Conservation (phyloP, 2,797 vertebrate species). For the Chiroxiphia lanceolata region DNA sequence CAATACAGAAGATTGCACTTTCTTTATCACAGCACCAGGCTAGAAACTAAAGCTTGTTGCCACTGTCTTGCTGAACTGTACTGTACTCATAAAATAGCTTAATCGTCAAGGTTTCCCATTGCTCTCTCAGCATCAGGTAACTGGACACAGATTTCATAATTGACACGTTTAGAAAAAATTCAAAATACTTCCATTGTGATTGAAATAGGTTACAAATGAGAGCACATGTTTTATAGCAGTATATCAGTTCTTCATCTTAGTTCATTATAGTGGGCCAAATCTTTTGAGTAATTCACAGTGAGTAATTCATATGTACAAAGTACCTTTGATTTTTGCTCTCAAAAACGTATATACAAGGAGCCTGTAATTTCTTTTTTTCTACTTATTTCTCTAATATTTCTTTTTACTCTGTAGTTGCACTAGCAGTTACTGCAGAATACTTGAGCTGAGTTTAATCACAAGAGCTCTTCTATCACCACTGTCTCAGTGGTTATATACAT, state of each 20-base stretch:
- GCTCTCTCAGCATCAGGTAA: not conserved
- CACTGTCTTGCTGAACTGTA: not conserved
- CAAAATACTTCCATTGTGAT: not conserved
- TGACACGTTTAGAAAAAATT: not conserved
- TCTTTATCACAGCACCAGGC: conserved; percentile 26
- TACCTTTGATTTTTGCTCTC: not conserved
- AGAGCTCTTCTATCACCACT: not conserved
- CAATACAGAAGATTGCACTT: conserved; percentile 17
- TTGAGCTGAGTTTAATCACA: not conserved
- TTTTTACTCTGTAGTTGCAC: not conserved
- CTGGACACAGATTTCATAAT: not conserved
- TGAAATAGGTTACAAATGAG: not conserved
- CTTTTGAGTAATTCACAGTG: not conserved
- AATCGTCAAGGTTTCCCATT: not conserved
- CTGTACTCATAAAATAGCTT: not conserved
- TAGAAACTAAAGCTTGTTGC: not conserved
- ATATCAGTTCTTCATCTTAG: not conserved
- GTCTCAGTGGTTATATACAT: not conserved
- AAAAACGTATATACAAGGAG: not conserved
- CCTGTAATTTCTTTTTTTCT: not conserved
- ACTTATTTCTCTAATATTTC: not conserved
- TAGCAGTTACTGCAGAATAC: not conserved
- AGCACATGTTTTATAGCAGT: accelerated
- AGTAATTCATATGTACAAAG: not conserved
- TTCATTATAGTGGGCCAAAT: not conserved